phyloP scores from a whole-genome alignment of 2,113 vertebrate species.

The Cinclus cinclus region DNA sequence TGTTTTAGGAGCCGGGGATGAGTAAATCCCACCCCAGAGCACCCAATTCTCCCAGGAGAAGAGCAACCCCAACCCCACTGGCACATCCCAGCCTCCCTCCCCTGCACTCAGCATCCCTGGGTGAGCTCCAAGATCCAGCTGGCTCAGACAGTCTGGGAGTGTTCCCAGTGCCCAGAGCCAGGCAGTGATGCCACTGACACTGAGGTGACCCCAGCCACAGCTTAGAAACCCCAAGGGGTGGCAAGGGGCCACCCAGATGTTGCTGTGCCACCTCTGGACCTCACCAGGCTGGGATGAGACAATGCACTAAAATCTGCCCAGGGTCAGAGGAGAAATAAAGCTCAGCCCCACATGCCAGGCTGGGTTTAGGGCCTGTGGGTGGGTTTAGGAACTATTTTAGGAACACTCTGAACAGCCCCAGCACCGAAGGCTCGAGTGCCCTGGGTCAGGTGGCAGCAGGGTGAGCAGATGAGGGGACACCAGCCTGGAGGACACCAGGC shows the following conservation, averaged over 20 bases:
- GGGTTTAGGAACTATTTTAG: background rate
- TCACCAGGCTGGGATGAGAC: background rate
- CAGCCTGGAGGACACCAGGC: background rate
- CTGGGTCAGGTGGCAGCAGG: background rate
- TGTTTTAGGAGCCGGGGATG: background rate
- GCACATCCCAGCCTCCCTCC: background rate
- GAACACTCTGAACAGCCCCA: background rate
- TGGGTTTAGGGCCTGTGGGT: background rate
- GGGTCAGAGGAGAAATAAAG: background rate
- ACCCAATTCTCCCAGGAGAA: background rate
- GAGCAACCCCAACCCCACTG: rapidly evolving
- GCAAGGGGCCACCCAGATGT: background rate
- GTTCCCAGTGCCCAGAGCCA: rapidly evolving
- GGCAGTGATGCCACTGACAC: background rate
- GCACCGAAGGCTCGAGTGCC: background rate
- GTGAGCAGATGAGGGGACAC: background rate
- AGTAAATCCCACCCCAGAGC: background rate
- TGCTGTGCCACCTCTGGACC: background rate
- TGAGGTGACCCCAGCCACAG: background rate
- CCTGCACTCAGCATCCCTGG: background rate
- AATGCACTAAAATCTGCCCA: rapidly evolving
- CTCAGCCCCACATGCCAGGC: background rate
- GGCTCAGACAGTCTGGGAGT: background rate
- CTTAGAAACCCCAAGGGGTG: background rate
- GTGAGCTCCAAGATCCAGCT: background rate